Base-by-base conservation (phyloP, 2,888 invertebrate genomes). In the Imbricaverruca yamaguchii region DNA sequence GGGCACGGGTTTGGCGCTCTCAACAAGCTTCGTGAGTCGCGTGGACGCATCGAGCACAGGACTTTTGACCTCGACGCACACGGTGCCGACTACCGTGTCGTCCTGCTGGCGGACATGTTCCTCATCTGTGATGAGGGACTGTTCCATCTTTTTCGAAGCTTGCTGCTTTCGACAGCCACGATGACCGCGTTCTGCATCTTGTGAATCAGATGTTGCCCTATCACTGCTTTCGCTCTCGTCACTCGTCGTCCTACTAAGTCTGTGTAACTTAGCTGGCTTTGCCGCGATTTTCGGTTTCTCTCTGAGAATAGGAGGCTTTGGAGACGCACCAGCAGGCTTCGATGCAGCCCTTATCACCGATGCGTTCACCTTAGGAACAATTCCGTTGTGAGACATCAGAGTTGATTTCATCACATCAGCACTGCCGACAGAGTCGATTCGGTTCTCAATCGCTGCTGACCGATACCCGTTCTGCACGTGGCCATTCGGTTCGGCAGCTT, bases 261-360 rank as follows among this genome's bases (percentile, higher is more conserved):
- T 10, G 39, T 69, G 57, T 18, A 55, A 80, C 25, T 57, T 61
- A 8, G 81, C 78, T 12, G 84, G 80, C 15, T 83, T 85, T 15
- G 84, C 81, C 3, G 85, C 85, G 0, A 85, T 82, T 74, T 85
- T 85, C 39, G 86, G 85, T 80, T 85, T 85, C 67, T 85, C 84
- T 78, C 83, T 83, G 25, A 83, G 81, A 74, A 83, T 83, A 0
- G 84, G 84, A 83, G 82, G 84, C 81, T 77, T 83, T 80, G 83
- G 85, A 85, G 63, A 39, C 11, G 53, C 74, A 9, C 21, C 53
- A 9, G 55, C 15, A 18, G 74, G 53, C 11, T 74, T 74, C 10
- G 74, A 53, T 21, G 18, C 12, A 3, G 74, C 11, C 11, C 74
- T 23, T 15, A 55, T 55, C 18, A 21, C 18, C 15, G 74, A 7